Conservation (phyloP, 2,888 invertebrate genomes). For the Thymelicus lineola region DNA sequence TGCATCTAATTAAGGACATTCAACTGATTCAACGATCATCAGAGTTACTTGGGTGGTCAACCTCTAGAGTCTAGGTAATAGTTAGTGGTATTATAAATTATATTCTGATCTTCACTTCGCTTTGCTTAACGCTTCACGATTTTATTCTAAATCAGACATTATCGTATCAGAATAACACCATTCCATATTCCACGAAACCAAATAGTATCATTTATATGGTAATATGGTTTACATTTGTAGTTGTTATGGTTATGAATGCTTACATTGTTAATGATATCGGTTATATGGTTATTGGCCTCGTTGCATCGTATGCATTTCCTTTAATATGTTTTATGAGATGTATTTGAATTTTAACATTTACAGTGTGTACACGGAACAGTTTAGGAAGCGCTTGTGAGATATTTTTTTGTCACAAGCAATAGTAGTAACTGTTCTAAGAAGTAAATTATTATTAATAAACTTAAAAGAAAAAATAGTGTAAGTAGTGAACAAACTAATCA, state of each 20-base stretch:
- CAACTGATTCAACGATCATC: not conserved
- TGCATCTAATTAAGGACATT: not conserved
- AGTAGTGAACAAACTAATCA: too few relatives aligned
- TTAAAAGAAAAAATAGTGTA: too few relatives aligned
- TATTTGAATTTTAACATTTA: not conserved
- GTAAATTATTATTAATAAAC: too few relatives aligned
- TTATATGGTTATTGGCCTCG: constrained; percentile 31
- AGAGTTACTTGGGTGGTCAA: not conserved
- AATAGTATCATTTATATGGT: constrained; percentile 8
- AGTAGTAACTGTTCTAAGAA: too few relatives aligned
- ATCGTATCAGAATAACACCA: not conserved
- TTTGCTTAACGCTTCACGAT: not conserved
- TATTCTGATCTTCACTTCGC: not conserved
- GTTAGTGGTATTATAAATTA: not conserved
- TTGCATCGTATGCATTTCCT: constrained; percentile 23
- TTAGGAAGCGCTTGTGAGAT: not conserved
- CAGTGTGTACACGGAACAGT: not conserved
- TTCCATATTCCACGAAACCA: not conserved
- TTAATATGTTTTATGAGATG: not conserved
- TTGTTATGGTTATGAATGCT: constrained; percentile 15
- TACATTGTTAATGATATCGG: constrained; percentile 28
- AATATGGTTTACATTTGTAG: constrained; percentile 13
- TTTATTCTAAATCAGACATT: not conserved
- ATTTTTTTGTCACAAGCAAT: too few relatives aligned
- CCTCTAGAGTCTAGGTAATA: not conserved